phyloP scores from a whole-genome alignment of 2,888 invertebrate species.

The Mycalesis mineus region DNA sequence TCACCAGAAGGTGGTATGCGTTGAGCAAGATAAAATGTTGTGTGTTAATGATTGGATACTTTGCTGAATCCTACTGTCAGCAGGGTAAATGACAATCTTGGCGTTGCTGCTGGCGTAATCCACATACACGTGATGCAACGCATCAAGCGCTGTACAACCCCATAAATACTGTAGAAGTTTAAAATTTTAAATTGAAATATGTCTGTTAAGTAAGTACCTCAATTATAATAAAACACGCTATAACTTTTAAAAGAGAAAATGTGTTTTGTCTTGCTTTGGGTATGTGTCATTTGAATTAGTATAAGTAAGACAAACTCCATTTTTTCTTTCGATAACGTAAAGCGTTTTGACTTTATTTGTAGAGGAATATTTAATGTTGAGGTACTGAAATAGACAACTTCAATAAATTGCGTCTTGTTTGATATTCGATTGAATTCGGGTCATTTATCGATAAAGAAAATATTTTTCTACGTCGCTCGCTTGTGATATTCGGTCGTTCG shows the following conservation, averaged over 20 bases:
- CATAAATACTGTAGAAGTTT: not conserved
- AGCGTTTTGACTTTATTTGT: not conserved
- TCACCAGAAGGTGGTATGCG: too few relatives aligned
- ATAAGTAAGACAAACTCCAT: not conserved
- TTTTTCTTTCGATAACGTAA: not conserved
- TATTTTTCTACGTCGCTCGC: constrained; percentile 34
- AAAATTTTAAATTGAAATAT: not conserved
- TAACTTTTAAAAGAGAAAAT: not conserved
- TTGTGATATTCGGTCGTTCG: constrained; percentile 30
- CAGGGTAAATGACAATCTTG: too few relatives aligned
- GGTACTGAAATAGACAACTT: not conserved
- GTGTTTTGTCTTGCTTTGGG: not conserved
- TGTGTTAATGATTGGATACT: too few relatives aligned
- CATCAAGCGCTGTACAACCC: too few relatives aligned
- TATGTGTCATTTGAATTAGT: not conserved
- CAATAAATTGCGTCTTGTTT: not conserved
- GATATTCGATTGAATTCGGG: not conserved
- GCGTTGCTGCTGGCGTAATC: too few relatives aligned
- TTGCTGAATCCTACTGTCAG: too few relatives aligned
- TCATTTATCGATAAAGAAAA: constrained; percentile 18
- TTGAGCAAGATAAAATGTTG: too few relatives aligned
- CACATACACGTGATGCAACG: not conserved
- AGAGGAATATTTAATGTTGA: too few relatives aligned
- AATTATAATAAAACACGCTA: not conserved
- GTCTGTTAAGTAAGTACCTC: not conserved